Base-by-base conservation (phyloP, 1,140 invertebrate genomes). In the Dufourea novaeangliae region DNA sequence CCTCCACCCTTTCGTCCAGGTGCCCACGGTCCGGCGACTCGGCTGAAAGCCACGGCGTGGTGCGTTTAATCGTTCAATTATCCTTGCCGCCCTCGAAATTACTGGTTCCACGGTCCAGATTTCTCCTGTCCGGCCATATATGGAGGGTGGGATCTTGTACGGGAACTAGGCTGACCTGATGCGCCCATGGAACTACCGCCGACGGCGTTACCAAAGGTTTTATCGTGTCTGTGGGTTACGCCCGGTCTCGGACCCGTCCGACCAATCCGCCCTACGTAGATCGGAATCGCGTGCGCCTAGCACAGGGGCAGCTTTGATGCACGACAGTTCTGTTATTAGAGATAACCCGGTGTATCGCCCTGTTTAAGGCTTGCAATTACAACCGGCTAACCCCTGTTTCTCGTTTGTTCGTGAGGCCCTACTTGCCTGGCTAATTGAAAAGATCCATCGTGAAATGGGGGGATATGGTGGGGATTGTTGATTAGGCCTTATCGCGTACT, bases 31-130 rank as follows among this genome's bases (percentile, higher is more conserved):
- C 61, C 27, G 14, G 27, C 20, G 52, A 37, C 32, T 57, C 46
- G 46, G 25, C 79, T 82, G 68, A 61, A 77, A 75, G 56, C 22
- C 41, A 39, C 37, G 41, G 17, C 39, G 44, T 27, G 67, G 62
- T 57, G 68, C 71, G 57, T 78, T 82, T 86, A 85, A 87, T 90
- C 87, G 87, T 87, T 90, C 88, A 89, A 91, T 91, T 90, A 89
- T 89, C 84, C 67, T 68, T 69, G 79, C 52, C 59, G 59, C 54
- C 17, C 52, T 75, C 46, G 37, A 84, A 85, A 79, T 85, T 82
- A 82, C 83, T 41, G 56, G 62, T 68, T 72, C 46, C 29, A 54
- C 70, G 59, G 64, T 74, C 68, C 69, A 77, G 52, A 81, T 72
- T 71, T 63, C n/a, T n/a, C 59, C 34, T 32, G 44, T 5, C 1